phyloP scores from a whole-genome alignment of 2,888 invertebrate genomes.

The Papilio elwesi region DNA sequence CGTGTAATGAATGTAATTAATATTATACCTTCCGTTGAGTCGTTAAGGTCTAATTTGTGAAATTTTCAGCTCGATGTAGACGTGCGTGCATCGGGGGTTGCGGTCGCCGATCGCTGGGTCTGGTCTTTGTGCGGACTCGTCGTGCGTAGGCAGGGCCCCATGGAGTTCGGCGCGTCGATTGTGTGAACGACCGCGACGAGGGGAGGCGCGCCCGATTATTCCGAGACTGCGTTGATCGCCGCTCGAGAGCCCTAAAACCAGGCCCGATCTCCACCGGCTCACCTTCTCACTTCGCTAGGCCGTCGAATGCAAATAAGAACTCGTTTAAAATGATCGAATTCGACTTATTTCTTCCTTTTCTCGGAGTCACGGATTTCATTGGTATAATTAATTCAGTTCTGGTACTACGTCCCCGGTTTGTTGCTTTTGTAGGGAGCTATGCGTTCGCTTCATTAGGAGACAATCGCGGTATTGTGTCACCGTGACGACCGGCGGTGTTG shows the following conservation, averaged over 20 bases:
- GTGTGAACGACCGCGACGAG: conserved; percentile 81
- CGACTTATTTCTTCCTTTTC: conserved; percentile 54
- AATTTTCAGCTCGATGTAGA: conserved; percentile 43
- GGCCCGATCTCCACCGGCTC: conserved; percentile 55
- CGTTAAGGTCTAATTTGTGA: conserved; percentile 52
- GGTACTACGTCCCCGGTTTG: conserved; percentile 47
- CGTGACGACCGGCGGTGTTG: background rate
- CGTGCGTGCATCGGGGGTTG: conserved; percentile 59
- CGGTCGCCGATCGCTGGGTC: conserved; percentile 70
- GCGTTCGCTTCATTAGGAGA: conserved; percentile 11
- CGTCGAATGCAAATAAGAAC: conserved; percentile 72
- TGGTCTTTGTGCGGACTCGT: conserved; percentile 74
- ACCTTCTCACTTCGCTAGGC: conserved; percentile 54
- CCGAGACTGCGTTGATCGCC: conserved; percentile 73
- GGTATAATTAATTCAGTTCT: conserved; percentile 48
- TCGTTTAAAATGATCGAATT: conserved; percentile 57
- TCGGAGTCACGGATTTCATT: conserved; percentile 47
- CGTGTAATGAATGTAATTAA: conserved; percentile 47
- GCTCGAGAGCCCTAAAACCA: conserved; percentile 75
- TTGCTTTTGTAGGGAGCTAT: conserved; percentile 41
- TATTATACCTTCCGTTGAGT: conserved; percentile 41
- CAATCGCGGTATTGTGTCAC: conserved; percentile 25
- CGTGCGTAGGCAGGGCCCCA: conserved; percentile 76
- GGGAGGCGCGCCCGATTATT: conserved; percentile 79
- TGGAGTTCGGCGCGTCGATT: conserved; percentile 65